These are phyloP conservation scores for Archips xylosteana DNA, from an alignment of 2,888 invertebrate species.

Conservation along the genomic window DNA sequence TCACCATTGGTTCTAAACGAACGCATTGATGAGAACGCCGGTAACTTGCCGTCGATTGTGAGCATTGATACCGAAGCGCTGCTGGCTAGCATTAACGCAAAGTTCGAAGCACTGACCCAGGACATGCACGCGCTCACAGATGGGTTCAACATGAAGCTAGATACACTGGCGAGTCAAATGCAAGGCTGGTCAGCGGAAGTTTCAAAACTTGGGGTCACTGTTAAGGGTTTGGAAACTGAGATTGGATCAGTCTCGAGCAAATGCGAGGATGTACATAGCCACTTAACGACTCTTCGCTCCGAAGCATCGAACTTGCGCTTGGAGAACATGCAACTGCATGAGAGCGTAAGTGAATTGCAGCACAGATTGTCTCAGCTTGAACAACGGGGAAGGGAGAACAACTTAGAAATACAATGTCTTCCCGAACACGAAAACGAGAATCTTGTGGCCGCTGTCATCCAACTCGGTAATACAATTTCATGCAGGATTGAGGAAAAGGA, in stretches of 20 bases:
- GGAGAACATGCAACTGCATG: neutral
- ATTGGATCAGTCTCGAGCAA: neutral
- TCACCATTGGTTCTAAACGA: neutral
- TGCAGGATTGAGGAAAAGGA: too few species aligned
- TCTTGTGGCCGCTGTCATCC: too few species aligned
- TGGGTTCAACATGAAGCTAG: neutral
- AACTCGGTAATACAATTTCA: too few species aligned
- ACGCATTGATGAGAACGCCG: neutral
- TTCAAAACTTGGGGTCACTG: neutral
- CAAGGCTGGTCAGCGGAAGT: neutral
- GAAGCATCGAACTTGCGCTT: neutral
- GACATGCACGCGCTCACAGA: neutral
- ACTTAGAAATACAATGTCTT: too few species aligned
- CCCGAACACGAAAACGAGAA: too few species aligned
- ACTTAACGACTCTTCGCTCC: neutral
- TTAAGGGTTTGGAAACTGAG: neutral
- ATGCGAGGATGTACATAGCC: neutral
- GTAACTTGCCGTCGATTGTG: slow-evolving; percentile 8
- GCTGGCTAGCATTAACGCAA: neutral
- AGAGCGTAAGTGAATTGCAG: neutral
- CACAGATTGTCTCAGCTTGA: too few species aligned
- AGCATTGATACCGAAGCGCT: slow-evolving; percentile 19
- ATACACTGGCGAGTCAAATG: neutral
- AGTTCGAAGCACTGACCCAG: neutral
- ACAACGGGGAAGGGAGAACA: too few species aligned